A percentile compares a stretch with the other conserved stretches of the same genome.
Conservation (phyloP, 2,888 invertebrate genomes). For the Drosophila limbata region DNA sequence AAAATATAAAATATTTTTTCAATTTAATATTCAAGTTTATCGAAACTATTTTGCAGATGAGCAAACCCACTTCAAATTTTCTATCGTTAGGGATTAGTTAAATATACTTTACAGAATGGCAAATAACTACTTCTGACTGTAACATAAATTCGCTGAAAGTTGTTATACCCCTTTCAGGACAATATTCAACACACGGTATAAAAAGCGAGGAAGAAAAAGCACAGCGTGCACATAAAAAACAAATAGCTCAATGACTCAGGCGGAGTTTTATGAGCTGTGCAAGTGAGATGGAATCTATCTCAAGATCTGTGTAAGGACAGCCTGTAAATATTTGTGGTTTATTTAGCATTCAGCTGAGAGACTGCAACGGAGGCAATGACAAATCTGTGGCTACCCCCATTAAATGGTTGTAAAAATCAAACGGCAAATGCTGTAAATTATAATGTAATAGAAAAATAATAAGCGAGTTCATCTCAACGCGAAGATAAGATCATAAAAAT, state of each 20-base stretch:
- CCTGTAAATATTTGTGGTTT: slow-evolving; percentile 43
- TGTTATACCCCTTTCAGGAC: not conserved
- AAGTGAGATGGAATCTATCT: slow-evolving; percentile 23
- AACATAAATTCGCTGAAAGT: not conserved
- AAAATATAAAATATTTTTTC: too few species aligned
- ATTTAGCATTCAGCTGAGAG: slow-evolving; percentile 46
- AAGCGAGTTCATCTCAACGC: slow-evolving; percentile 59
- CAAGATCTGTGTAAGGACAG: slow-evolving; percentile 29
- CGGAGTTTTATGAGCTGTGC: slow-evolving; percentile 57
- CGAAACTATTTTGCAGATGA: too few species aligned
- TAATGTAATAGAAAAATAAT: slow-evolving; percentile 78
- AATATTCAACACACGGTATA: not conserved
- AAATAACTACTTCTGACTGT: not conserved
- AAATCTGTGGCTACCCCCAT: slow-evolving; percentile 59
- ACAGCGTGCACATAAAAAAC: slow-evolving; percentile 53
- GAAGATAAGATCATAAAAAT: slow-evolving; percentile 63
- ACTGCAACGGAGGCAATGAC: slow-evolving; percentile 45
- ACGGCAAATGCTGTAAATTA: slow-evolving; percentile 69
- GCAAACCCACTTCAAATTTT: too few species aligned
- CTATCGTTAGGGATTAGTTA: too few species aligned
- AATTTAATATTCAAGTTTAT: too few species aligned
- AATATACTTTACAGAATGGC: too few species aligned
- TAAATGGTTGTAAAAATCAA: slow-evolving; percentile 69
- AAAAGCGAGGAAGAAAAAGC: not conserved
- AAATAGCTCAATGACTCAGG: slow-evolving; percentile 70